Evolutionary conservation across 2,888 invertebrate species (phyloP), one percentile per base, ranked within the genome.

Genomic region (Marronus borbonicus): DNA sequence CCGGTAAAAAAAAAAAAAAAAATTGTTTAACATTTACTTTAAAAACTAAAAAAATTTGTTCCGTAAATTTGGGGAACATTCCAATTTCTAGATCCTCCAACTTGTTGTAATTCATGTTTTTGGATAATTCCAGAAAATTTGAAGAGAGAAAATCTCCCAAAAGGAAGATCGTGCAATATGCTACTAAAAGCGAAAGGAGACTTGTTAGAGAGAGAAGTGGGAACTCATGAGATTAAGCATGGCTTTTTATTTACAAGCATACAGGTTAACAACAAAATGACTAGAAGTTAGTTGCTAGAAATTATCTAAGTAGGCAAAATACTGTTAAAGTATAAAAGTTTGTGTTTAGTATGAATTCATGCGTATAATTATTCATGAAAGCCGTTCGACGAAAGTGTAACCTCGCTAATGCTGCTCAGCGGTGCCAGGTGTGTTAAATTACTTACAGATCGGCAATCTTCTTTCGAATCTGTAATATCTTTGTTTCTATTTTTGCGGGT

Each of bases 321-420:
- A 58, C 20, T 58, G n/a, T 58, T 20, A 58, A 55, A 76, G 31
- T n/a, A n/a, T 60, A 39, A 72, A 74, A 1, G 39, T 36, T 49
- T 49, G 65, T 20, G 72, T 64, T 58, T 55, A 75, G 76, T 64
- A 58, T 55, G 78, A 70, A 55, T 70, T 44, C 44, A 44, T 70
- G 58, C 24, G 20, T 50, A 39, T n/a, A 28, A 75, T 69, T 68
- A 64, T 49, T 77, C 78, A 60, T 60, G 72, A 58, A 44, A 74
- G 36, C 20, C 49, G 44, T 12, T 44, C 39, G 72, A 74, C 39
- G 72, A 74, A 39, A 88, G 83, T 52, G 88, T 88, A 79, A 89
- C 89, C 87, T 91, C 91, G 84, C 91, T 91, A 85, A 91, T 90
- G 81, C 90, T 89, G 84, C 89, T 89, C 80, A 90, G 86, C 76